These are phyloP conservation scores for Lophius americanus DNA, from an alignment of 2,797 vertebrate genomes.

Conservation along the genomic window DNA sequence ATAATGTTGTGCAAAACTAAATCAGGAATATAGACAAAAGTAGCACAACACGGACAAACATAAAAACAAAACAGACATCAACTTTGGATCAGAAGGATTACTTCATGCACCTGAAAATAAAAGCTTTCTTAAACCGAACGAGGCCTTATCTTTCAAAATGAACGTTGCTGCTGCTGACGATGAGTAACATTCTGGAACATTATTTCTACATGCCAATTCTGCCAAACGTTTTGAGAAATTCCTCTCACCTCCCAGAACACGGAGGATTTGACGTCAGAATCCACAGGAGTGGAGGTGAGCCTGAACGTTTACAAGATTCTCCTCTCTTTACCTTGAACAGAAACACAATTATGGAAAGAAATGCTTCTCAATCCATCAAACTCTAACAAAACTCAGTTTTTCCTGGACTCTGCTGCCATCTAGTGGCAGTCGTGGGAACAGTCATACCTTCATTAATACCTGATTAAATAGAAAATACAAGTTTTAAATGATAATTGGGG, in stretches of 20 bases:
- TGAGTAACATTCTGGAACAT: background rate
- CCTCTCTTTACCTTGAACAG: background rate
- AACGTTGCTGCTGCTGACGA: background rate
- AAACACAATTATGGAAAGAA: no score
- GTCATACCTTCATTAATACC: background rate
- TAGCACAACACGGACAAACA: background rate
- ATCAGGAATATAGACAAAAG: no score
- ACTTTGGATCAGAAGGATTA: no score
- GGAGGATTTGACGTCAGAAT: background rate
- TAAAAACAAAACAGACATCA: no score
- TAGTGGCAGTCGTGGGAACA: conserved; percentile 41
- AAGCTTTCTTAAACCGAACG: no score
- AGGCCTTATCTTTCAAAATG: background rate
- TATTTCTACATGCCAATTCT: background rate
- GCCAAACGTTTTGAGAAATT: background rate
- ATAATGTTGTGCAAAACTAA: no score
- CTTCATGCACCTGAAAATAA: no score
- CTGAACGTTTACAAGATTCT: background rate
- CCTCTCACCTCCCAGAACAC: background rate
- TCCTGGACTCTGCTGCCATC: conserved; percentile 57
- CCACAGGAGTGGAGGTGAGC: no score
- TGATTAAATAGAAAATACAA: no score
- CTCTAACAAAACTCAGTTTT: background rate
- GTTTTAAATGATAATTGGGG: no score
- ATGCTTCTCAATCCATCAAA: no score